phyloP scores from a whole-genome alignment of 2,797 vertebrate species.

The Melanotaenia maccullochi region DNA sequence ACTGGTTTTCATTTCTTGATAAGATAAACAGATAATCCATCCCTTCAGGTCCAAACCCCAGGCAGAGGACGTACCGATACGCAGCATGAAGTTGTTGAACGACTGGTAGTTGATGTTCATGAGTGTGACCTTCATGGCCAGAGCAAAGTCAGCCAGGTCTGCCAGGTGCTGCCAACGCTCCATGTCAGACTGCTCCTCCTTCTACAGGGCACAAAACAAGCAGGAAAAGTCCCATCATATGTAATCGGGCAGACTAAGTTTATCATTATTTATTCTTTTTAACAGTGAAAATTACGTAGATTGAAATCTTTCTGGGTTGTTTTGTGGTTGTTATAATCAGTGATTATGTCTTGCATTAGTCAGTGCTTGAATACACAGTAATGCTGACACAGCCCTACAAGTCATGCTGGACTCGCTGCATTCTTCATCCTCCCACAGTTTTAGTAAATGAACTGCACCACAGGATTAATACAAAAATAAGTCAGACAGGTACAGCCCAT shows the following conservation, averaged over 20 bases:
- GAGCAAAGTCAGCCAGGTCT: constrained; percentile 93
- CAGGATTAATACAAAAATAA: too few species aligned
- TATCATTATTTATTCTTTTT: neutral
- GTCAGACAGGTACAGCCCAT: too few species aligned
- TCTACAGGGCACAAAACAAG: constrained; percentile 61
- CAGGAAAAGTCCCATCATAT: neutral
- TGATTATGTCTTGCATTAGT: too few species aligned
- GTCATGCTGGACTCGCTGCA: too few species aligned
- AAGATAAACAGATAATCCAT: neutral
- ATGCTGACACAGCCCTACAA: too few species aligned
- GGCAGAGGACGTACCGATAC: constrained; percentile 85
- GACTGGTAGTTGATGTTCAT: constrained; percentile 99
- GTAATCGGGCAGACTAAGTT: too few species aligned
- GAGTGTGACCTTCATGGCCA: constrained; percentile 96
- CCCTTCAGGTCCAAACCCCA: neutral
- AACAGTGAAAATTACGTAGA: neutral
- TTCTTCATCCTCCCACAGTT: too few species aligned
- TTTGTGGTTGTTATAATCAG: too few species aligned
- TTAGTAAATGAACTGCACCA: too few species aligned
- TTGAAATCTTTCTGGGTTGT: too few species aligned
- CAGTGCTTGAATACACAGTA: too few species aligned
- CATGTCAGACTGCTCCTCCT: constrained; percentile 88
- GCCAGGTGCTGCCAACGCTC: constrained; percentile 96
- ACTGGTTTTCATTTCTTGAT: neutral
- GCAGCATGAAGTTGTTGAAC: constrained; percentile 99